Conservation (phyloP, 2,113 vertebrate genomes). For the Xenopus borealis region DNA sequence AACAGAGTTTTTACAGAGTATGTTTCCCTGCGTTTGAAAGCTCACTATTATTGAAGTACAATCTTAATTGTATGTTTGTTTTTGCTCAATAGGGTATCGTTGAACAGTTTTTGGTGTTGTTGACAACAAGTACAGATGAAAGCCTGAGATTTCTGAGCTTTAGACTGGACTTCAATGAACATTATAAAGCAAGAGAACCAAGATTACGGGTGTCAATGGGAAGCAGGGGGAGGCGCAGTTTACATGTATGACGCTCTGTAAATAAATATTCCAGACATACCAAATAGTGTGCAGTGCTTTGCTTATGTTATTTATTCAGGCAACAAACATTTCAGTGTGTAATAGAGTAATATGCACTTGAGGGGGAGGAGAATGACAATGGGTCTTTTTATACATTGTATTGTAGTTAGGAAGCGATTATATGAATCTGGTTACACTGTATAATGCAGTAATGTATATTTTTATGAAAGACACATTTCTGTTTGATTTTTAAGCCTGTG, state of each 20-base stretch:
- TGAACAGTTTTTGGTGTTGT: constrained; percentile 90
- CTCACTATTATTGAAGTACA: not conserved
- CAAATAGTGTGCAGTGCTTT: constrained; percentile 40
- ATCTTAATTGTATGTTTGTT: constrained; percentile 15
- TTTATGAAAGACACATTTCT: constrained; percentile 43
- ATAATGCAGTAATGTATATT: constrained; percentile 49
- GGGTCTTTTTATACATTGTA: constrained; percentile 39
- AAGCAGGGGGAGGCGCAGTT: constrained; percentile 75
- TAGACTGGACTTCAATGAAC: constrained; percentile 92
- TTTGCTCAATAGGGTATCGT: constrained; percentile 78
- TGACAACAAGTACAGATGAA: constrained; percentile 85
- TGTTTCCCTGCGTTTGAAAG: too few species aligned
- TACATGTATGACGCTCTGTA: constrained; percentile 69
- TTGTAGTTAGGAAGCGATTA: constrained; percentile 9
- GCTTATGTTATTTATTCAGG: constrained; percentile 28
- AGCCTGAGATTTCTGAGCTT: constrained; percentile 94
- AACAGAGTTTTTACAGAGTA: too few species aligned
- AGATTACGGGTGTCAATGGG: constrained; percentile 82
- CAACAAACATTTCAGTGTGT: constrained; percentile 25
- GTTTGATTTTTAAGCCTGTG: constrained; percentile 51
- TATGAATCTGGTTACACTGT: constrained; percentile 48
- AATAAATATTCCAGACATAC: constrained; percentile 24
- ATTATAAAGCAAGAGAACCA: constrained; percentile 87
- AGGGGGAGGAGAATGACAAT: constrained; percentile 29
- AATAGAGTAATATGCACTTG: constrained; percentile 25